Evolutionary conservation across 1,140 invertebrate genomes (phyloP).

Genomic region (Hypothenemus hampei): DNA sequence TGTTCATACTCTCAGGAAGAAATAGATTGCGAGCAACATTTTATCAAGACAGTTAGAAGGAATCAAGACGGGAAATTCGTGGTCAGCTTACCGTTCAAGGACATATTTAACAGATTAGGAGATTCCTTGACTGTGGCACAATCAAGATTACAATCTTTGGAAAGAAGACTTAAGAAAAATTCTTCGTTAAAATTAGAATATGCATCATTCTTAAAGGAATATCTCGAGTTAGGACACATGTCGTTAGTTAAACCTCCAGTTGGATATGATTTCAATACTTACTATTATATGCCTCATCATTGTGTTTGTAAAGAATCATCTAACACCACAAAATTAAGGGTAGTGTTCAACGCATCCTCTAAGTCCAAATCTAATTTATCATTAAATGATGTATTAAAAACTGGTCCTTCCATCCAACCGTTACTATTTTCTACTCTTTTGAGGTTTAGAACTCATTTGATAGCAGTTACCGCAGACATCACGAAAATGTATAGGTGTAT

Average conservation of each 20-base stretch:
- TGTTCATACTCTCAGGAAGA: neutral
- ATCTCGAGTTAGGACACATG: conserved; percentile 8
- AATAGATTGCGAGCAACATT: conserved; percentile 5
- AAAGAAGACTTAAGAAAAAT: neutral
- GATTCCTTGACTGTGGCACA: neutral
- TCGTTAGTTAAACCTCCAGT: neutral
- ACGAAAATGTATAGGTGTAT: conserved; percentile 41
- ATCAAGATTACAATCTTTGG: neutral
- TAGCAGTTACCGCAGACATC: conserved; percentile 44
- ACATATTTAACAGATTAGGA: neutral
- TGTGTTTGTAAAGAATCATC: neutral
- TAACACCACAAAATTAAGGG: conserved; percentile 12
- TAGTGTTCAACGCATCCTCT: conserved; percentile 39
- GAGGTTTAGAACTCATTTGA: conserved; percentile 42
- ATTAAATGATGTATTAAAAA: conserved; percentile 37
- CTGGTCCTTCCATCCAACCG: conserved; percentile 38
- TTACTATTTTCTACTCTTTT: conserved; percentile 44
- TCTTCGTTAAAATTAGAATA: neutral
- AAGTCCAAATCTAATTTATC: neutral
- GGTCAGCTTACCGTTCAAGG: neutral
- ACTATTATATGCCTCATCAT: conserved; percentile 13
- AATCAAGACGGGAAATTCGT: neutral
- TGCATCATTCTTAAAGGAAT: conserved; percentile 3
- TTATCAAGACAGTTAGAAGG: neutral
- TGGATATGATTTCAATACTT: neutral